These are phyloP conservation scores for Parauchenoglanis ngamensis DNA, from an alignment of 2,797 vertebrate species.

Conservation along the genomic window DNA sequence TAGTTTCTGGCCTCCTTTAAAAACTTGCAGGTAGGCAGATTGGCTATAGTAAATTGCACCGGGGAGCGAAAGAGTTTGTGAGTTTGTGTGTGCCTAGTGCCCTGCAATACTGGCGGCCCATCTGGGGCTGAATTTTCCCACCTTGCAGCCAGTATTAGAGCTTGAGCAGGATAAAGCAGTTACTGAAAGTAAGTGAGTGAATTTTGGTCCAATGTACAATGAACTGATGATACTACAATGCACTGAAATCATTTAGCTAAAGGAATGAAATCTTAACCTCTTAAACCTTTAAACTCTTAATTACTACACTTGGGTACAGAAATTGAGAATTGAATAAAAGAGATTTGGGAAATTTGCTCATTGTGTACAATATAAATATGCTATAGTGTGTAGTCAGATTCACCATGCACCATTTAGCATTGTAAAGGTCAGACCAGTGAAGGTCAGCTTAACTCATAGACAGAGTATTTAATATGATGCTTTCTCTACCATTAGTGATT, in stretches of 20 bases:
- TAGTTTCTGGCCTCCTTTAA: neutral
- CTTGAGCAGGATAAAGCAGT: neutral
- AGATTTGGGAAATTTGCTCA: neutral
- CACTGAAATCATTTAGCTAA: neutral
- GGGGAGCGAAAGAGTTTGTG: neutral
- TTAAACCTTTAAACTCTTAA: neutral
- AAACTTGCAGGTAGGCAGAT: neutral
- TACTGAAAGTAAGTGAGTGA: neutral
- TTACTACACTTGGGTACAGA: neutral
- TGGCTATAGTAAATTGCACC: neutral
- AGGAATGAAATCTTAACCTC: neutral
- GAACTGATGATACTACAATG: neutral
- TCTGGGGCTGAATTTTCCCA: neutral
- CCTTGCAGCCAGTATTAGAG: neutral
- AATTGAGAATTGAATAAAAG: neutral
- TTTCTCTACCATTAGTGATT: neutral
- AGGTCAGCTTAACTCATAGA: neutral
- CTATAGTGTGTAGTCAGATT: neutral
- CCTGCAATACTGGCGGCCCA: neutral
- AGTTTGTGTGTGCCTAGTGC: neutral
- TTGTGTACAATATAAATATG: neutral
- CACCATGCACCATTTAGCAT: neutral
- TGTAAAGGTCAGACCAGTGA: neutral
- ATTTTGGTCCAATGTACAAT: neutral
- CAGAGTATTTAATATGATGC: neutral